Percentiles rank a stretch among this genome's conserved stretches.
These are phyloP conservation scores for Torymus aiolomorphi DNA, from an alignment of 2,888 invertebrate species.

Conservation along the genomic window DNA sequence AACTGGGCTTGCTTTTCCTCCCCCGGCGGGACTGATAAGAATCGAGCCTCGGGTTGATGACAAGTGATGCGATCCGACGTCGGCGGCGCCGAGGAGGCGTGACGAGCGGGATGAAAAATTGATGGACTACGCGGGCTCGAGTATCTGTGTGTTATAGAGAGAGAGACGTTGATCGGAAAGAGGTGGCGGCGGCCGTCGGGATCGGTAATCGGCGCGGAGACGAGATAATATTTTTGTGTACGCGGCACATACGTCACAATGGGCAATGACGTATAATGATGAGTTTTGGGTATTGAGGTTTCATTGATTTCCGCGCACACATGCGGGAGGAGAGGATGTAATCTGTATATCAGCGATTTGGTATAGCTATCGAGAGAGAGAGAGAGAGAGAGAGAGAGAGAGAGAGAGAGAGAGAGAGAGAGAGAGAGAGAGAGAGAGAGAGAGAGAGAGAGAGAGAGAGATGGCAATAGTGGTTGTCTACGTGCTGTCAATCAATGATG, in stretches of 20 bases:
- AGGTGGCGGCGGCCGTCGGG: background rate
- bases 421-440: too few relatives aligned
- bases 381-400: too few relatives aligned
- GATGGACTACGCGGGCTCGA: background rate
- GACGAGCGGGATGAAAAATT: background rate
- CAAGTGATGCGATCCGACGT: background rate
- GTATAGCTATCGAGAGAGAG: too few relatives aligned
- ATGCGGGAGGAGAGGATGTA: too few relatives aligned
- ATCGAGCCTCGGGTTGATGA: constrained; percentile 19
- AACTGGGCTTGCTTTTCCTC: background rate
- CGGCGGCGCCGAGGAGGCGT: background rate
- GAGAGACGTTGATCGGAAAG: constrained; percentile 13
- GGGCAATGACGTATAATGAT: constrained; percentile 12
- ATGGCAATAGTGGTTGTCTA: too few relatives aligned
- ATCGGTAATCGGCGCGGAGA: too few relatives aligned
- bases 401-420: too few relatives aligned
- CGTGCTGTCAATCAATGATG: too few relatives aligned
- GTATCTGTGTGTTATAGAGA: too few relatives aligned
- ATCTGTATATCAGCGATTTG: too few relatives aligned
- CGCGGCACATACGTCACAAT: constrained; percentile 5
- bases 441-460: too few relatives aligned
- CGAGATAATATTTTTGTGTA: too few relatives aligned
- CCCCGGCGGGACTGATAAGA: constrained; percentile 21
- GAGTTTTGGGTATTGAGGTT: constrained; percentile 33
- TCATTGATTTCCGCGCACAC: constrained; percentile 17